Evolutionary conservation across 2,797 vertebrate genomes (phyloP), one percentile per base, ranked within the genome.

Genomic region (Thunnus albacares): DNA sequence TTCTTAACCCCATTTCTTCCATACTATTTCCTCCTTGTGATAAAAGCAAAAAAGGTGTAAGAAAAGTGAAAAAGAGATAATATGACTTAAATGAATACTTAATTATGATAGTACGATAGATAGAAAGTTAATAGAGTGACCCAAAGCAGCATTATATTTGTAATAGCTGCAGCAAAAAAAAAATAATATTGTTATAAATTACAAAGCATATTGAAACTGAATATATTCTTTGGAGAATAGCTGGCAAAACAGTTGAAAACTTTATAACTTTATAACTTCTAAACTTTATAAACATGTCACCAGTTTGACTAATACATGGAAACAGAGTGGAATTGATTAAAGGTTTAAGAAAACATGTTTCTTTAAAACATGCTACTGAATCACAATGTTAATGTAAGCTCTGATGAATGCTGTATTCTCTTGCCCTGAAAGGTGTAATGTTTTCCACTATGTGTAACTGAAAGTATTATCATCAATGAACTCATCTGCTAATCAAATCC

Each of bases 321-420:
- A 85, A 87, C 70, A 81, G 74, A 51, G 57, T 78, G 45, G 22
- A 67, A 74, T 67, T 63, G 28, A 80, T 82, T 30, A 71, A 68
- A 82, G 64, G 51, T 74, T 80, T 28, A 51, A 17, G 6, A 49
- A 17, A 49, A 49, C 4, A 6, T 51, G 70, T 76, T 65, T 20
- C 14, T 67, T 22, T 24, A n/a, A 62, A 82, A 15, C 52, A 17
- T 59, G 24, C 49, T 52, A 47, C 22, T 69, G 62, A 66, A 66
- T 83, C 62, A 51, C 7, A 47, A 12, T n/a, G 22, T 26, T 59
- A 61, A 55, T 35, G 59, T 24, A 56, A 6, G 24, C 24, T 76
- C 28, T 58, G 53, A 80, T 8, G 2, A 79, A 72, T 53, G 66
- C 7, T 71, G 57, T 14, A 49, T 62, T 53, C 9, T 43, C 5